These are phyloP conservation scores for Casuarius casuarius DNA, from an alignment of 2,113 vertebrate species.

Conservation along the genomic window DNA sequence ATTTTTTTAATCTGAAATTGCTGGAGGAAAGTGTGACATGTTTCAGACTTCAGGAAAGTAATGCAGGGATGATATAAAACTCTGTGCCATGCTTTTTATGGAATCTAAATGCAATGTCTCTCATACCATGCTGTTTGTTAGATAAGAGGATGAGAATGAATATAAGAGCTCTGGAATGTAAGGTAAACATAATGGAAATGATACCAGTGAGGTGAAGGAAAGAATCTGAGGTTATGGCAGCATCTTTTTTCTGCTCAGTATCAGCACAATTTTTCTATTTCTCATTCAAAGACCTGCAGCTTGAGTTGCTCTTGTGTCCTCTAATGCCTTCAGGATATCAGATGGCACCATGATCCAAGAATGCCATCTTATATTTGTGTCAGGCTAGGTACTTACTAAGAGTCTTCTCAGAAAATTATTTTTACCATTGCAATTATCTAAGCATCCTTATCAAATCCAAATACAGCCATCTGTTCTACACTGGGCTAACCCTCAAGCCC, in stretches of 20 bases:
- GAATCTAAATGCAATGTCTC: neutral
- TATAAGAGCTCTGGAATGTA: neutral
- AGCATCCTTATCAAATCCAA: neutral
- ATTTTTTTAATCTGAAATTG: neutral
- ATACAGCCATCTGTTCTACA: conserved; percentile 4
- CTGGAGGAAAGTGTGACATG: neutral
- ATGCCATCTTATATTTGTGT: neutral
- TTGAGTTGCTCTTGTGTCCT: neutral
- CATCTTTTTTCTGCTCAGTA: neutral
- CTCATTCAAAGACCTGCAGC: neutral
- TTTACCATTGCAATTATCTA: neutral
- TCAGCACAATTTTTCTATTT: neutral
- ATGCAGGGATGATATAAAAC: neutral
- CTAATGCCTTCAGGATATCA: neutral
- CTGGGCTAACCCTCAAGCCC: neutral
- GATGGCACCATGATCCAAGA: neutral
- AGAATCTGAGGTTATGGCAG: neutral
- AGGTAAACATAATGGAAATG: neutral
- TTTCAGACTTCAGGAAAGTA: neutral
- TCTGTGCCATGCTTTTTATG: neutral
- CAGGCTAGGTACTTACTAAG: neutral
- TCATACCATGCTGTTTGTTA: neutral
- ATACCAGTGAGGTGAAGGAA: neutral
- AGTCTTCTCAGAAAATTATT: conserved; percentile 1
- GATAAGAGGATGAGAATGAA: neutral